Evolutionary conservation across 2,113 vertebrate genomes (phyloP), one percentile per base, ranked within the genome.

Genomic region (Saimiri boliviensis): DNA sequence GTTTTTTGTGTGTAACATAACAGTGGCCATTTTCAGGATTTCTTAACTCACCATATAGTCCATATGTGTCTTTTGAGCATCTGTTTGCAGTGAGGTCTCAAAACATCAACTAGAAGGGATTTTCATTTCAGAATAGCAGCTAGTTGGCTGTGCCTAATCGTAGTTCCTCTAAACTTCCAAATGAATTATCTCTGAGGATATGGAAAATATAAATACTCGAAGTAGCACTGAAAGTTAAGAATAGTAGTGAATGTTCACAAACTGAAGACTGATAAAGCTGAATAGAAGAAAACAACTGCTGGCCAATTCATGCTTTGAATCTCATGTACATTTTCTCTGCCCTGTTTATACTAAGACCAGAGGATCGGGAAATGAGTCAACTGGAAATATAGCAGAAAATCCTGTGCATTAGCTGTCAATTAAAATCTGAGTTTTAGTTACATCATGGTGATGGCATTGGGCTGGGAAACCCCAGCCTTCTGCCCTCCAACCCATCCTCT

Each of bases 51-150:
- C 63, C 37, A 45, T 81, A 45, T 8, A 35, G 40, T 40, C 66
- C 19, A 0, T 54, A 25, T 58, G 81, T 94, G 93, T 52, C 42
- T 89, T 74, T 32, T 66, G 37, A 86, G 11, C 25, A 8, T 88
- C 66, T 88, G 19, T 91, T 83, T 87, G 45, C 25, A 30, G 12
- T 60, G 19, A 30, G 37, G 12, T 91, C 94, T 92, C 30, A 70
- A 89, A 90, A 45, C 84, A 8, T 68, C 79, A 83, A 88, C 37
- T 20, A 77, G 66, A 86, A 60, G 9, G 30, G 10, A 83, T 93
- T 94, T 93, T 25, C 3, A 35, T 42, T 96, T 92, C 37, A 95
- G 82, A 96, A 82, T 74, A 91, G 25, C 52, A 86, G 2, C 73
- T 47, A 49, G 35, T 91, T 68, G 63, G 14, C 58, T 73, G 52